phyloP scores from a whole-genome alignment of 2,113 vertebrate species.

The Fukomys damarensis region DNA sequence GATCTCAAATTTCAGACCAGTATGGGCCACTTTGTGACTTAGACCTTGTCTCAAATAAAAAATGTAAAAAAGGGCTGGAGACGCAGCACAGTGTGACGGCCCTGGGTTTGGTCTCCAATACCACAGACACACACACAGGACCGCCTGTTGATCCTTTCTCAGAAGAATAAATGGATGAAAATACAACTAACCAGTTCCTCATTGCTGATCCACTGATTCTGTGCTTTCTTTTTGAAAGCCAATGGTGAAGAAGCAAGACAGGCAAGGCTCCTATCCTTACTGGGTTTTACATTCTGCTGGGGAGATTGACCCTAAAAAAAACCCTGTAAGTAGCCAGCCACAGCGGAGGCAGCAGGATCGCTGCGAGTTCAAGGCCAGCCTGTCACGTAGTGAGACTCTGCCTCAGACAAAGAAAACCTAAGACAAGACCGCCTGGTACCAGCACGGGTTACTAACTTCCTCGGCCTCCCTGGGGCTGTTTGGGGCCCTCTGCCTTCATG shows the following conservation, averaged over 20 bases:
- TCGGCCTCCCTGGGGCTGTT: background rate
- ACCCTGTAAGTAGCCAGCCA: background rate
- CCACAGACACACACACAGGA: background rate
- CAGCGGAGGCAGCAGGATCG: background rate
- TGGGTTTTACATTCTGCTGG: background rate
- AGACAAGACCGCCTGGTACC: too few species aligned
- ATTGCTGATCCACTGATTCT: background rate
- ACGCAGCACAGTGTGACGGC: background rate
- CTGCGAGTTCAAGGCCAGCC: background rate
- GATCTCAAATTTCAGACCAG: background rate
- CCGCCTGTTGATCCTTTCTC: constrained; percentile 2
- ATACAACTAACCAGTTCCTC: constrained; percentile 21
- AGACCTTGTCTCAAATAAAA: background rate
- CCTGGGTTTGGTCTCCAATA: background rate
- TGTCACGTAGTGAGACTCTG: background rate
- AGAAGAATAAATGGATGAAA: constrained; percentile 39
- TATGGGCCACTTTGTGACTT: background rate
- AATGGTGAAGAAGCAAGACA: background rate
- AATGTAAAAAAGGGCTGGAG: background rate
- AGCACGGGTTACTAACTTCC: background rate
- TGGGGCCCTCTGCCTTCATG: background rate
- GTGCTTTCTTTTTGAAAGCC: constrained; percentile 10
- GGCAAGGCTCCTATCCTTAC: background rate
- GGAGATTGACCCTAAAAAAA: constrained; percentile 27
- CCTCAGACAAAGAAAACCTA: background rate